These are phyloP conservation scores for Ascaphus truei DNA, from an alignment of 2,113 vertebrate species.

Conservation along the genomic window DNA sequence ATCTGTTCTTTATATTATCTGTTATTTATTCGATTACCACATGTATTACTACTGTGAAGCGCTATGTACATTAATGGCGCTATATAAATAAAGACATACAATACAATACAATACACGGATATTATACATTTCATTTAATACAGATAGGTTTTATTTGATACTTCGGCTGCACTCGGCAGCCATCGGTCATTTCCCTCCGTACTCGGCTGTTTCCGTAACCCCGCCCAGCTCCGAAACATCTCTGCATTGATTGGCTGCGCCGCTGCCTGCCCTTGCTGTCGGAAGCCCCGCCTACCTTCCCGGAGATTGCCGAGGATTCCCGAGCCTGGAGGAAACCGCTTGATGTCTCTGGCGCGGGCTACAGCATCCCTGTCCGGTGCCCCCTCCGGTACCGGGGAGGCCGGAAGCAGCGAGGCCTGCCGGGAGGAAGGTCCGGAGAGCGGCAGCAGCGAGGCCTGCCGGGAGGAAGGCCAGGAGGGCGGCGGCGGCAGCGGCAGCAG, in stretches of 20 bases:
- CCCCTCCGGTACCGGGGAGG: background rate
- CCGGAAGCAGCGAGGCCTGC: too few species aligned
- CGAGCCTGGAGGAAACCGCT: background rate
- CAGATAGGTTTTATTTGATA: too few species aligned
- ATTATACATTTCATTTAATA: too few species aligned
- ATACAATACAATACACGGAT: too few species aligned
- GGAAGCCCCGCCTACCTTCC: background rate
- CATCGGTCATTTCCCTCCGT: background rate
- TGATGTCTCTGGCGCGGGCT: slow-evolving; percentile 18
- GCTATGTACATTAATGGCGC: too few species aligned
- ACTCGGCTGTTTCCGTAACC: slow-evolving; percentile 20
- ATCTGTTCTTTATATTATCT: too few species aligned
- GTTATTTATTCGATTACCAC: too few species aligned
- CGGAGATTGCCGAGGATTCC: background rate
- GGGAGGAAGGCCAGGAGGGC: too few species aligned
- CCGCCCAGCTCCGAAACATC: background rate
- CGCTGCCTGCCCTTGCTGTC: background rate
- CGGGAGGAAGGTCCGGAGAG: too few species aligned
- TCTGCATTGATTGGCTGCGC: slow-evolving; percentile 37
- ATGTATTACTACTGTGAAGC: too few species aligned
- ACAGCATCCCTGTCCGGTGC: slow-evolving; percentile 28
- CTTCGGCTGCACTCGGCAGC: slow-evolving; percentile 1
- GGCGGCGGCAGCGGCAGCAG: slow-evolving; percentile 6
- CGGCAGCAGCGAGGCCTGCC: too few species aligned
- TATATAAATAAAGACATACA: too few species aligned